A percentile compares a stretch with the other conserved stretches of the same genome.
These are phyloP conservation scores for Poeciliopsis prolifica DNA, from an alignment of 2,113 vertebrate species.

Conservation along the genomic window DNA sequence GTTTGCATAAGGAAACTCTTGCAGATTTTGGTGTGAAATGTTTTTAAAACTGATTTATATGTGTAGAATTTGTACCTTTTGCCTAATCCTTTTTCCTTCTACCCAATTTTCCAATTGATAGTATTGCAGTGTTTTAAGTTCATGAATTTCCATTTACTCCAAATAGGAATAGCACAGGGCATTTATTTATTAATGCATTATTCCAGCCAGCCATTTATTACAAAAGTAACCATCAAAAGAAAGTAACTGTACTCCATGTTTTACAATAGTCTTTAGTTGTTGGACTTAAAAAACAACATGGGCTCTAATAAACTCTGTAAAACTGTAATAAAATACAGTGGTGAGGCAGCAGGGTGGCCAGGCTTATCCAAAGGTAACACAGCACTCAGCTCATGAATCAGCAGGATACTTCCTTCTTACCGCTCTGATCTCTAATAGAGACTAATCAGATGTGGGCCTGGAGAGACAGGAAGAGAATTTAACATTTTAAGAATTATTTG, in stretches of 20 bases:
- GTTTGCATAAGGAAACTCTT: too few species aligned
- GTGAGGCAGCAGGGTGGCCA: constrained; percentile 82
- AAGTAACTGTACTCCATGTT: background rate
- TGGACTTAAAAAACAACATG: constrained; percentile 81
- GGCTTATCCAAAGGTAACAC: constrained; percentile 92
- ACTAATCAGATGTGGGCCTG: constrained; percentile 78
- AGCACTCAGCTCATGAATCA: constrained; percentile 83
- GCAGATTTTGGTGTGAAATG: too few species aligned
- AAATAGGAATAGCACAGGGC: background rate
- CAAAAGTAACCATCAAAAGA: constrained; percentile 1
- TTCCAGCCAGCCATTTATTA: background rate
- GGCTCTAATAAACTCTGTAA: constrained; percentile 85
- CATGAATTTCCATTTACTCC: background rate
- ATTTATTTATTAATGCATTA: background rate
- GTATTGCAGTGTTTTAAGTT: too few species aligned
- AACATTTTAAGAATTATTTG: constrained; percentile 1
- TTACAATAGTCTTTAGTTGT: constrained; percentile 66
- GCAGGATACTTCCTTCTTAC: constrained; percentile 86
- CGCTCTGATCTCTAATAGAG: constrained; percentile 89
- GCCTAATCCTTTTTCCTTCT: too few species aligned
- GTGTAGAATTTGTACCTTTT: too few species aligned
- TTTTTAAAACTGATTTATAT: too few species aligned
- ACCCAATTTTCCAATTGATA: too few species aligned
- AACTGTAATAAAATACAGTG: constrained; percentile 83
- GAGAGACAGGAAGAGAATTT: constrained; percentile 16